Evolutionary conservation across 2,797 vertebrate species (phyloP).

Genomic region (Chelon auratus): DNA sequence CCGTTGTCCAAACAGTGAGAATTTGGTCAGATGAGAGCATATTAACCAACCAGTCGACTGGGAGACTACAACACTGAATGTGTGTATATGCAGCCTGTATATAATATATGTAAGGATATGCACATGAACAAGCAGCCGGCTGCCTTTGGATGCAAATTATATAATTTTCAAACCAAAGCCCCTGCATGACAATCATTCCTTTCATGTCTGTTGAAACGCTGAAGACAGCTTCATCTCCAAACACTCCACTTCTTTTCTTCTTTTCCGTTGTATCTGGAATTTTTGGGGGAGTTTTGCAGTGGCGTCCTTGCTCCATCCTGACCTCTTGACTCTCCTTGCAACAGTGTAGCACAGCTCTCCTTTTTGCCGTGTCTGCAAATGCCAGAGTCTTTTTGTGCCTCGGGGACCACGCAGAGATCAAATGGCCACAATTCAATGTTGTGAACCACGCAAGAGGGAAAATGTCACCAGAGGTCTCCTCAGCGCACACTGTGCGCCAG

Average conservation of each 20-base stretch:
- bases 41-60: no score
- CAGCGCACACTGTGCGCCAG: conserved; percentile 33
- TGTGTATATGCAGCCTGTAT: no score
- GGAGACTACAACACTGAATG: no score
- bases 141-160: conserved; percentile 27
- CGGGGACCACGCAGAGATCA: conserved; percentile 64
- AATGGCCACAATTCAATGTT: conserved; percentile 59
- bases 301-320: conserved; percentile 22
- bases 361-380: conserved; percentile 58
- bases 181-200: conserved; percentile 18
- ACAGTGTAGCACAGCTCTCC: conserved; percentile 17
- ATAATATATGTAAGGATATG: neutral
- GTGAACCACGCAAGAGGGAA: conserved; percentile 47
- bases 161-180: conserved; percentile 22
- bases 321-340: conserved; percentile 48
- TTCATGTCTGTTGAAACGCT: conserved; percentile 33
- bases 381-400: conserved; percentile 52
- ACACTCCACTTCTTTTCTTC: conserved; percentile 9
- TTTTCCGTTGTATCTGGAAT: conserved; percentile 12
- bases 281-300: conserved; percentile 18
- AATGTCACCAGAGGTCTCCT: conserved; percentile 57
- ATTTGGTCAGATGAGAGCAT: no score
- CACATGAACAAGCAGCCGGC: neutral
- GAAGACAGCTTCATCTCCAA: conserved; percentile 22
- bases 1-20: no score